Evolutionary conservation across 2,113 vertebrate genomes (phyloP), one percentile per base, ranked within the genome.

Genomic region (Recurvirostra avosetta): DNA sequence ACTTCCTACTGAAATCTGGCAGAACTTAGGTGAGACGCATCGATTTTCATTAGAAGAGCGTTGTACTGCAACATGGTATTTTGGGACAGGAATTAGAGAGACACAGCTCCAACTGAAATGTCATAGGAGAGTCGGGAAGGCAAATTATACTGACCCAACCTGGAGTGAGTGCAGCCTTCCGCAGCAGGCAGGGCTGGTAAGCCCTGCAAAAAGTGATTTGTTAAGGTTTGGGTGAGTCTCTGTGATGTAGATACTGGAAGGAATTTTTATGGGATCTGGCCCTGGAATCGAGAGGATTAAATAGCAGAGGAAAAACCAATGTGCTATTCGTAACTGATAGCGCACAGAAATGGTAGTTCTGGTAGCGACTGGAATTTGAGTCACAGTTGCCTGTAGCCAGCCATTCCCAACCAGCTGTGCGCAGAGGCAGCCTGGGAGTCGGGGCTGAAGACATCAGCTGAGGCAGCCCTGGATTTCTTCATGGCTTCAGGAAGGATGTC

Each of bases 191-290:
- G 86, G 62, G 59, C 76, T 94, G 66, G 92, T 94, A 97, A 97
- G 83, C 96, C 94, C 87, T 95, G 89, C 74, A 94, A 58, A 92
- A 95, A 96, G 84, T 75, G 92, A 96, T 97, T 97, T 97, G 93
- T 94, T 95, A 96, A 94, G 91, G 90, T 67, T 86, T 92, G 96
- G 92, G 86, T 90, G 77, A 92, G 91, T 95, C 97, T 86, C 97
- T 97, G 86, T 94, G 94, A 91, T 97, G 91, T 77, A 97, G 97
- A 96, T 95, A 92, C 78, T 97, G 87, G 91, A 92, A 97, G 96
- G 97, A 98, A 97, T 97, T 97, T 98, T 97, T 97, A 98, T 97
- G 96, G 88, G 96, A 95, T 95, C 96, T 88, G 92, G 88, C 80
- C 52, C 88, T 95, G 94, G 94, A 95, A 95, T 77, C 6, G 58